These are phyloP conservation scores for Acipenser transmontanus DNA, from an alignment of 2,797 vertebrate species.

Conservation along the genomic window DNA sequence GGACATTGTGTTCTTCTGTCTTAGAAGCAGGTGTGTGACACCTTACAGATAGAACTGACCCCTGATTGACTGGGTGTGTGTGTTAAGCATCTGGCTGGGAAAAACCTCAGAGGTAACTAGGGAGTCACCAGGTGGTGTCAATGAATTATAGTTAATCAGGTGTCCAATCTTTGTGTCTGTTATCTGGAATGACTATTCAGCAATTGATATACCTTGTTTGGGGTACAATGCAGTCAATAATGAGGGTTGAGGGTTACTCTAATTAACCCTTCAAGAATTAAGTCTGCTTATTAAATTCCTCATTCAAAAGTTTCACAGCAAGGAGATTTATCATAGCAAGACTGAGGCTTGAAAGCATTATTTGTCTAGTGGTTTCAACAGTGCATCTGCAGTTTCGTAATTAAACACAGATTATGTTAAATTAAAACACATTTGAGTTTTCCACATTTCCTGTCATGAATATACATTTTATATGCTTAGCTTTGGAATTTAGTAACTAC, in stretches of 20 bases:
- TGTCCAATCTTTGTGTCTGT: constrained; percentile 2
- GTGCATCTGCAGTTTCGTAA: constrained; percentile 2
- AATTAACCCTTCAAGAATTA: constrained; percentile 2
- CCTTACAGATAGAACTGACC: constrained; percentile 13
- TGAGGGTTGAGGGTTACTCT: background rate
- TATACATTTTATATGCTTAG: constrained; percentile 73
- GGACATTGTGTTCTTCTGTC: too few relatives aligned
- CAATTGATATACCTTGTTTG: constrained; percentile 22
- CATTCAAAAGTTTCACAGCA: background rate
- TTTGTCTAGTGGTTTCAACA: background rate
- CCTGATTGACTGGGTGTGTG: constrained; percentile 59
- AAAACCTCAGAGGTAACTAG: constrained; percentile 60
- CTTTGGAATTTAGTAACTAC: constrained; percentile 63
- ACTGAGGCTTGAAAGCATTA: background rate
- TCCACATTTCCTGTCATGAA: constrained; percentile 64
- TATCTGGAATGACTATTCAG: constrained; percentile 30
- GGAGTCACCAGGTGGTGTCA: constrained; percentile 61
- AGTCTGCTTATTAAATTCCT: background rate
- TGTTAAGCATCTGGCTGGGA: constrained; percentile 63
- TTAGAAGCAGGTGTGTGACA: too few relatives aligned
- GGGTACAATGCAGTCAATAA: background rate
- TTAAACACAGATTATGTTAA: constrained; percentile 39
- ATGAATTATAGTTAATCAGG: constrained; percentile 51
- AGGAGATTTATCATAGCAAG: background rate
- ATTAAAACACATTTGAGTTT: constrained; percentile 52